Conservation (phyloP, 2,113 vertebrate genomes). For the Garra rufa region DNA sequence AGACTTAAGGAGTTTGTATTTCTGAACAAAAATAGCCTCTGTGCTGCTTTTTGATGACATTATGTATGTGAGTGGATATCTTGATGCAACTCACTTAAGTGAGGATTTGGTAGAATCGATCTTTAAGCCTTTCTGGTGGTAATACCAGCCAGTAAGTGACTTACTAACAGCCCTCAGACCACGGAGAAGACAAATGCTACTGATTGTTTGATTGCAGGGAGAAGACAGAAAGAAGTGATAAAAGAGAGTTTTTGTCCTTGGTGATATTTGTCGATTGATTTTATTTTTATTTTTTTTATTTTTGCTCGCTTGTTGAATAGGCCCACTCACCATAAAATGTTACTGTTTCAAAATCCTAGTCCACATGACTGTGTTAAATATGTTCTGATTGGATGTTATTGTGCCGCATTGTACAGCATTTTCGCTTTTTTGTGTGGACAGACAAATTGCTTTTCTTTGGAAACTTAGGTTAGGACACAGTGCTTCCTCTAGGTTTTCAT, state of each 20-base stretch:
- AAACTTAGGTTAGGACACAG: background rate
- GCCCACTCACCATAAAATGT: background rate
- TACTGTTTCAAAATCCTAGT: background rate
- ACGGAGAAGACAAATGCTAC: background rate
- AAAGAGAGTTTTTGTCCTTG: background rate
- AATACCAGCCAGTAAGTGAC: conserved; percentile 8
- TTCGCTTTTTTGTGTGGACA: background rate
- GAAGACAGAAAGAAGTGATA: background rate
- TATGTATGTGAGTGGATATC: conserved; percentile 18
- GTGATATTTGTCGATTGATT: background rate
- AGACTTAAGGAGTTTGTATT: conserved; percentile 23
- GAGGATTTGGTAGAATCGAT: conserved; percentile 37
- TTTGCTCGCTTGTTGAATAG: background rate
- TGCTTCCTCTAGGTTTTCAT: background rate
- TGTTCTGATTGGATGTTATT: background rate
- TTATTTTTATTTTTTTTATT: background rate
- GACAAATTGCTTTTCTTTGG: background rate
- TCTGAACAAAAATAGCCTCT: conserved; percentile 12
- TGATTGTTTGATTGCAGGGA: background rate
- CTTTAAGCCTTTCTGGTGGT: conserved; percentile 20
- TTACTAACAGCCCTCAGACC: conserved; percentile 12
- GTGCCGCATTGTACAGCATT: background rate
- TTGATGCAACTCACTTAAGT: conserved; percentile 40
- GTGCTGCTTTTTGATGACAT: conserved; percentile 21
- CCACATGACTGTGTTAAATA: background rate